These are phyloP conservation scores for Malthinus seriepunctatus DNA, from an alignment of 2,888 invertebrate genomes.

Conservation along the genomic window DNA sequence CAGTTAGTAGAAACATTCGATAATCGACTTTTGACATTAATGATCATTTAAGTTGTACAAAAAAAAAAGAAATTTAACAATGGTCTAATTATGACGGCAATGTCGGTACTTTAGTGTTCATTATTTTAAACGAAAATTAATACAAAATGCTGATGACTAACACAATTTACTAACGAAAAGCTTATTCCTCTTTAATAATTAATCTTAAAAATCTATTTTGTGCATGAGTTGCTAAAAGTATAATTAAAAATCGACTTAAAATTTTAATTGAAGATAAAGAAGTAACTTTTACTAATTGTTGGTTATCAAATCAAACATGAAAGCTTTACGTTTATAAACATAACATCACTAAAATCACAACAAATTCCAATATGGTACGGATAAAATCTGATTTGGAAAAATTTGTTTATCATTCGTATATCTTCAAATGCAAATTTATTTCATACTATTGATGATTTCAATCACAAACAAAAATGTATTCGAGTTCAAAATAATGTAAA, in stretches of 20 bases:
- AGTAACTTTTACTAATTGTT: neutral
- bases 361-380: too few species aligned
- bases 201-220: conserved; percentile 5
- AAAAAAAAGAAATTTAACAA: conserved; percentile 4
- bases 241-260: conserved; percentile 3
- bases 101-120: conserved; percentile 9
- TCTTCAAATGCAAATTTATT: too few species aligned
- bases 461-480: too few species aligned
- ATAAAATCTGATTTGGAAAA: too few species aligned
- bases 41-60: conserved; percentile 16
- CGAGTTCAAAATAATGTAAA: too few species aligned
- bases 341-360: too few species aligned
- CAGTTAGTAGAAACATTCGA: conserved; percentile 22
- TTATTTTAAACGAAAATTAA: conserved; percentile 12
- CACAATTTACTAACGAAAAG: conserved; percentile 5
- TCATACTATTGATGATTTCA: too few species aligned
- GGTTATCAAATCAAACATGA: too few species aligned
- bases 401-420: too few species aligned
- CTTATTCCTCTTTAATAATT: conserved; percentile 1
- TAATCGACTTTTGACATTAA: conserved; percentile 22
- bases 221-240: conserved; percentile 5
- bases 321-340: too few species aligned
- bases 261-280: neutral
- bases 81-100: neutral
- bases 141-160: conserved; percentile 12